Evolutionary conservation across 2,797 vertebrate species (phyloP).

Genomic region (Knipowitschia caucasica): DNA sequence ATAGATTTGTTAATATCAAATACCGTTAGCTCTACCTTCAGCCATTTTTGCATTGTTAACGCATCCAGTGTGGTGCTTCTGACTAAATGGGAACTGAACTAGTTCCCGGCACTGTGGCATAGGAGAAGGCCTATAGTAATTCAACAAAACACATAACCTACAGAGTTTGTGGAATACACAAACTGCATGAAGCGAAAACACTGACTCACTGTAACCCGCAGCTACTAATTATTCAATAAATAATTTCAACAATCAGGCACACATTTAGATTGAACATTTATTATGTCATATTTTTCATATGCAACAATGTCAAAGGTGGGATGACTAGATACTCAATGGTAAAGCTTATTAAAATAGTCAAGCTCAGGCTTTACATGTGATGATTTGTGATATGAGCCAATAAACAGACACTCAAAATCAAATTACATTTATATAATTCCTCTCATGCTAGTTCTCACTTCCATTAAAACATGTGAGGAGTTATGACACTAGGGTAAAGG

Average conservation of each 20-base stretch:
- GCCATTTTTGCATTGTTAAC: no score
- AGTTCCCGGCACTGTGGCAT: no score
- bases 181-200: not conserved
- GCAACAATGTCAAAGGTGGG: not conserved
- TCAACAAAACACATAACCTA: no score
- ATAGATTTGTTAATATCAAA: no score
- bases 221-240: not conserved
- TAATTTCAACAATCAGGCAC: not conserved
- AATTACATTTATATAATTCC: not conserved
- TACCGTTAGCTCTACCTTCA: no score
- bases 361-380: not conserved
- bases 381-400: not conserved
- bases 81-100: no score
- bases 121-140: no score
- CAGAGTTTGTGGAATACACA: not conserved
- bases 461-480: not conserved
- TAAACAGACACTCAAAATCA: not conserved
- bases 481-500: not conserved
- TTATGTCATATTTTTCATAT: not conserved
- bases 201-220: not conserved
- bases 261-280: not conserved
- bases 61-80: no score
- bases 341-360: not conserved
- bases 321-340: not conserved
- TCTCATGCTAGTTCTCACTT: not conserved